Percentiles rank a stretch among this genome's conserved stretches.
Evolutionary conservation across 2,797 vertebrate species (phyloP).

Genomic region (Anabas testudineus): DNA sequence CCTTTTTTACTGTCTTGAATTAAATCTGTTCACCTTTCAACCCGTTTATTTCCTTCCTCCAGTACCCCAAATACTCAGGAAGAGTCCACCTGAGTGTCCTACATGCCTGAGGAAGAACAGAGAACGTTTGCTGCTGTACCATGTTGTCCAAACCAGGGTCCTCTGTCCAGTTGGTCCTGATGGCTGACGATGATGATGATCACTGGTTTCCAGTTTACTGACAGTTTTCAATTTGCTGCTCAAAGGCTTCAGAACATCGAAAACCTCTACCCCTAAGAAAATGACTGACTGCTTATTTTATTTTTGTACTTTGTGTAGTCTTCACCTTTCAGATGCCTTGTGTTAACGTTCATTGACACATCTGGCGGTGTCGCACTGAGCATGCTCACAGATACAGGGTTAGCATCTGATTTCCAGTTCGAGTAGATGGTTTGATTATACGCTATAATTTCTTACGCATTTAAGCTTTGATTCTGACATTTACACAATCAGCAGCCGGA

Average conservation of each 20-base stretch:
- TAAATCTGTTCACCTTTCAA: background rate
- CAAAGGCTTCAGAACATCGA: constrained; percentile 33
- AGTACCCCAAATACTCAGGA: constrained; percentile 72
- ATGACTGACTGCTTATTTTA: constrained; percentile 50
- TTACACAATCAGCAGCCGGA: constrained; percentile 15
- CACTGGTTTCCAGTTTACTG: constrained; percentile 37
- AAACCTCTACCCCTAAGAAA: background rate
- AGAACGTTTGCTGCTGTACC: constrained; percentile 60
- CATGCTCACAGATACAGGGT: background rate
- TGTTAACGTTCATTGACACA: background rate
- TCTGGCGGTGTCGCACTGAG: constrained; percentile 27
- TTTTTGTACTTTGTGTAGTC: constrained; percentile 57
- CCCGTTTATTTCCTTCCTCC: constrained; percentile 4
- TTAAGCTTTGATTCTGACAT: constrained; percentile 6
- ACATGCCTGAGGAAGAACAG: constrained; percentile 13
- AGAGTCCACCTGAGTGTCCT: constrained; percentile 65
- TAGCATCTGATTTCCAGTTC: background rate
- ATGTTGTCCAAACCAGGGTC: constrained; percentile 19
- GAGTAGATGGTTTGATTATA: constrained; percentile 18
- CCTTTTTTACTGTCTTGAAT: too few species aligned
- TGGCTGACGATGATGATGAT: constrained; percentile 7
- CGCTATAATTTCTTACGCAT: background rate
- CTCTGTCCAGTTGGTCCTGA: constrained; percentile 17
- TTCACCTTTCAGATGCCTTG: constrained; percentile 18
- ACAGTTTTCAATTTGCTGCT: constrained; percentile 57